These are phyloP conservation scores for Idaea straminata DNA, from an alignment of 2,888 invertebrate genomes.

Conservation along the genomic window DNA sequence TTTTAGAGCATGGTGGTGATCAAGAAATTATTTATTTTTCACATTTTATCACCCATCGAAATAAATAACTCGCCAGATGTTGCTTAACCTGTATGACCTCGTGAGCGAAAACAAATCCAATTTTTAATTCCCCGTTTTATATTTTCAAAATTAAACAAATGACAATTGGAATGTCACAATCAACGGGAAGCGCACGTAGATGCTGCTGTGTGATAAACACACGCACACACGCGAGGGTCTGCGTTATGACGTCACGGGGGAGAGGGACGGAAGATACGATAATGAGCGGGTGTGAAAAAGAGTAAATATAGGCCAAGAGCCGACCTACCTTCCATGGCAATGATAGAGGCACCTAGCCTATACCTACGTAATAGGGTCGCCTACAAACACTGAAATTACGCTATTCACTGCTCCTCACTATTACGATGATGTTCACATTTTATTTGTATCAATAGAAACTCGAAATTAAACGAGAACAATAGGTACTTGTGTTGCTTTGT, in stretches of 20 bases:
- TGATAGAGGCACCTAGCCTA: conserved; percentile 46
- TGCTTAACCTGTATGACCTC: too few relatives aligned
- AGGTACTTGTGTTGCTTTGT: too few relatives aligned
- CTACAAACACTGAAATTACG: conserved; percentile 42
- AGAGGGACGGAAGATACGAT: conserved; percentile 43
- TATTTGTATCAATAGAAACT: conserved; percentile 9
- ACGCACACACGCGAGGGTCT: conserved; percentile 61
- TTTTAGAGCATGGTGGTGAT: too few relatives aligned
- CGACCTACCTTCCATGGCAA: conserved; percentile 66
- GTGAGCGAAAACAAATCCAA: background rate
- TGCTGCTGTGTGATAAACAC: conserved; percentile 48
- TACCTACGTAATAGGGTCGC: conserved; percentile 58
- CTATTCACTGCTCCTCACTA: conserved; percentile 36
- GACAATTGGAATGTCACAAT: conserved; percentile 42
- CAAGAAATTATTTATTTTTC: too few relatives aligned
- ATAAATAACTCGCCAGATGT: too few relatives aligned
- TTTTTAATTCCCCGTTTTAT: background rate
- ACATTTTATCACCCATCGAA: too few relatives aligned
- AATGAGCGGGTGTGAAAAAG: conserved; percentile 40
- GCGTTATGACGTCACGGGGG: conserved; percentile 71
- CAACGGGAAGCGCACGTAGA: conserved; percentile 33
- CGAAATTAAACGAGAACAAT: too few relatives aligned
- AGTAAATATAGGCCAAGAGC: conserved; percentile 76
- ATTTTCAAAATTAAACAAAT: conserved; percentile 8
- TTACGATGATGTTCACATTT: conserved; percentile 31